These are phyloP conservation scores for Zaprionus tsacasi DNA, from an alignment of 1,140 invertebrate genomes.

Conservation along the genomic window DNA sequence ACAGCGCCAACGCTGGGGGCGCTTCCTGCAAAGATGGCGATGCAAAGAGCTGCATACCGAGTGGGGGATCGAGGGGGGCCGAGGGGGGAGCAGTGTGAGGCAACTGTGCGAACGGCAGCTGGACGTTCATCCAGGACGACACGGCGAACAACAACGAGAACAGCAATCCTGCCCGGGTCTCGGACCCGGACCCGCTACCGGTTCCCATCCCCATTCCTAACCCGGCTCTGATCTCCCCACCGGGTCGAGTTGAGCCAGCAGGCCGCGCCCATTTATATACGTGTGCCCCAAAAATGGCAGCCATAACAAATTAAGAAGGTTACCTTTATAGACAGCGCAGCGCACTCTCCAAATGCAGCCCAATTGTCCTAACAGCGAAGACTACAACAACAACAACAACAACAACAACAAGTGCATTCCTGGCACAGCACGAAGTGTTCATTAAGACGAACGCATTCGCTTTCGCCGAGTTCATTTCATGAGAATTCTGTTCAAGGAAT, in stretches of 20 bases:
- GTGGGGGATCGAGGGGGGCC: not conserved
- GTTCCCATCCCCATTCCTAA: not conserved
- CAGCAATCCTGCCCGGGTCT: constrained; percentile 8
- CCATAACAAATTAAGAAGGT: constrained; percentile 81
- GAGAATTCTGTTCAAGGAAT: not conserved
- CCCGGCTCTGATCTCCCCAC: not conserved
- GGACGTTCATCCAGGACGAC: constrained; percentile 40
- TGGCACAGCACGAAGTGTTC: constrained; percentile 8
- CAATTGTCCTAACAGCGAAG: constrained; percentile 22
- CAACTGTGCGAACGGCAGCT: constrained; percentile 34
- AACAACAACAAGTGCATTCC: constrained; percentile 25
- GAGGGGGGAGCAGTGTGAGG: not conserved
- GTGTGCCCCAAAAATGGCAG: constrained; percentile 66
- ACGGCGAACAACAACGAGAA: constrained; percentile 10
- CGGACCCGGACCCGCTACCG: not conserved
- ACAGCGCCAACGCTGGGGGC: constrained; percentile 58
- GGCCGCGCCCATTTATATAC: constrained; percentile 59
- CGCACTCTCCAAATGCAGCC: constrained; percentile 15
- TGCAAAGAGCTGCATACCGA: not conserved
- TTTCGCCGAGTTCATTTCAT: not conserved
- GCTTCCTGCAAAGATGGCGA: constrained; percentile 44
- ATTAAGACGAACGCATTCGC: constrained; percentile 5
- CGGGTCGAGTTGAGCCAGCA: constrained; percentile 12
- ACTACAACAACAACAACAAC: constrained; percentile 7
- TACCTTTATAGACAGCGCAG: constrained; percentile 70